A percentile compares a stretch with the other conserved stretches of the same genome.
phyloP scores from a whole-genome alignment of 2,113 vertebrate genomes.

The Erythrocercus mccallii region DNA sequence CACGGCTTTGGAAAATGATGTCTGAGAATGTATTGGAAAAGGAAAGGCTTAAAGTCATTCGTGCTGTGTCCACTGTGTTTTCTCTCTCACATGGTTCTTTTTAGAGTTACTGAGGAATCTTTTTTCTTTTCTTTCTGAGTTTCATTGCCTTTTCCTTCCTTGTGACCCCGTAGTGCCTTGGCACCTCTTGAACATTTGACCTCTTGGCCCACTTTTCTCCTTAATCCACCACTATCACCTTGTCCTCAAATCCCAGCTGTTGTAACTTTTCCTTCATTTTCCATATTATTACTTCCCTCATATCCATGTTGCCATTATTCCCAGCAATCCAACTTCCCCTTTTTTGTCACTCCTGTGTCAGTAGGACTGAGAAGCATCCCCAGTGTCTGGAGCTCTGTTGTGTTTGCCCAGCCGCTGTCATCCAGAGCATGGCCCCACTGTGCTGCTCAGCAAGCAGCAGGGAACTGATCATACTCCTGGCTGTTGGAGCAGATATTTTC shows the following conservation, averaged over 20 bases:
- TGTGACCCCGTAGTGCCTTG: neutral
- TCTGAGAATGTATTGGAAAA: neutral
- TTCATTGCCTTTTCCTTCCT: neutral
- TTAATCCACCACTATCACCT: neutral
- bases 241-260: neutral
- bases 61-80: neutral
- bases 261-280: neutral
- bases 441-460: neutral
- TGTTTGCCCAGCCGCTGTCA: neutral
- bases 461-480: neutral
- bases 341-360: neutral
- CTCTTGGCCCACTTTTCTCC: neutral
- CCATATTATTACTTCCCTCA: neutral
- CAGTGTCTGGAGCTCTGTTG: neutral
- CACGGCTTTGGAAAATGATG: neutral
- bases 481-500: neutral
- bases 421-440: neutral
- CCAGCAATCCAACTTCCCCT: neutral
- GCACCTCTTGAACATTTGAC: neutral
- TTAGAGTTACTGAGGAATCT: neutral
- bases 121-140: neutral
- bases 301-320: neutral
- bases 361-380: neutral
- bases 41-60: neutral
- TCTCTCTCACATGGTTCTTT: neutral